Evolutionary conservation across 2,113 vertebrate species (phyloP), one percentile per base, ranked within the genome.

Genomic region (Leptosomus discolor): DNA sequence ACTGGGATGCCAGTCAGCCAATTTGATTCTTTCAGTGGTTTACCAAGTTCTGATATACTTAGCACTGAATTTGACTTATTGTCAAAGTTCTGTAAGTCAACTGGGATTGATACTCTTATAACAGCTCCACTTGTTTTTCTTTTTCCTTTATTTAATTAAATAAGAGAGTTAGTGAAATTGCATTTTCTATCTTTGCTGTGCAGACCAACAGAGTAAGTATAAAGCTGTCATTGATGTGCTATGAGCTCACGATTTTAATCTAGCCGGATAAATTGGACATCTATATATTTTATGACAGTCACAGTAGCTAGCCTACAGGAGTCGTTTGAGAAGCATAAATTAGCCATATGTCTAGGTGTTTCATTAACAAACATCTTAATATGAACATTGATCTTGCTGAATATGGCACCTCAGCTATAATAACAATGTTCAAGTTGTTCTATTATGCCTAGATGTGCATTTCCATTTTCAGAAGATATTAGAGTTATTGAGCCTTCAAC

Each of bases 221-320:
- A 94, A 97, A 96, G 45, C 85, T 97, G 89, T 94, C 87, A 94
- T n/a, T 89, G 80, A 73, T 94, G 70, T 58, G 60, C 67, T 92
- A 15, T 60, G 82, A 95, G 22, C 68, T 84, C 60, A 69, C 7
- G 30, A 96, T 93, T 96, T 94, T 95, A 92, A 96, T 96, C 96
- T 94, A 79, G 48, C 57, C 6, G 15, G 75, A 85, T 91, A 84
- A 98, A 92, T 93, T 95, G 77, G 45, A 81, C 81, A 91, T 36
- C 85, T 65, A 29, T 85, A 8, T 95, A 85, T 96, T 96, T 95
- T 65, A 83, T 92, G 91, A 53, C 85, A 94, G 85, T 91, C 73
- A 91, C 60, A 94, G 71, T 83, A 79, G 51, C 87, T 78, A 80
- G 54, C 53, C 73, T 95, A 58, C 51, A 78, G 45, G 63, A 94